These are phyloP conservation scores for Eristalis arbustorum DNA, from an alignment of 2,888 invertebrate species.

Conservation along the genomic window DNA sequence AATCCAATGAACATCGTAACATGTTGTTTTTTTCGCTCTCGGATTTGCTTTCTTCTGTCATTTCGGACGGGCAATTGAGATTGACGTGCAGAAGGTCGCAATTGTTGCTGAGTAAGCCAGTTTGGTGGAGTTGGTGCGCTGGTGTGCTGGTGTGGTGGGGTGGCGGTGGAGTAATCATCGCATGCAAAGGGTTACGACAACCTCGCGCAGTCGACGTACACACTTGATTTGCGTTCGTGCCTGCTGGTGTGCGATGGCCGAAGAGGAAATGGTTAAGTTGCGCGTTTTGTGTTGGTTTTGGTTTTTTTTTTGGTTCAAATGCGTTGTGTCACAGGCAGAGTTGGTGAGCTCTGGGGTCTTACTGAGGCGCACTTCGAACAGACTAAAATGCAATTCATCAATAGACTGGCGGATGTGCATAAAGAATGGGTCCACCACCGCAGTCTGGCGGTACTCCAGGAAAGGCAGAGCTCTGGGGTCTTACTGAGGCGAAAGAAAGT, in stretches of 20 bases:
- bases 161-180: not conserved
- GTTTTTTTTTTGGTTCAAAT: too few relatives aligned
- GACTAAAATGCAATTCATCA: too few relatives aligned
- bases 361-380: too few relatives aligned
- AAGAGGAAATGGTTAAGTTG: too few relatives aligned
- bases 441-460: not conserved
- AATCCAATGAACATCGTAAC: slow-evolving; percentile 9
- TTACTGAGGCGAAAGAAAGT: too few relatives aligned
- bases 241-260: not conserved
- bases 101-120: not conserved
- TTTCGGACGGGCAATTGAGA: slow-evolving; percentile 6
- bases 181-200: too few relatives aligned
- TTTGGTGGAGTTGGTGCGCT: not conserved
- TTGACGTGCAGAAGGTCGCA: slow-evolving; percentile 20
- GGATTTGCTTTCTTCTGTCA: not conserved
- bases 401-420: not conserved
- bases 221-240: not conserved
- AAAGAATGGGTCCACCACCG: not conserved
- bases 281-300: too few relatives aligned
- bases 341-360: too few relatives aligned
- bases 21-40: not conserved
- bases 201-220: too few relatives aligned
- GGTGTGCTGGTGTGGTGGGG: too few relatives aligned
- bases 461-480: too few relatives aligned
- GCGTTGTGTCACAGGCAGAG: too few relatives aligned